Base-by-base conservation (phyloP, 2,888 invertebrate species). In the Octodonta nipae region DNA sequence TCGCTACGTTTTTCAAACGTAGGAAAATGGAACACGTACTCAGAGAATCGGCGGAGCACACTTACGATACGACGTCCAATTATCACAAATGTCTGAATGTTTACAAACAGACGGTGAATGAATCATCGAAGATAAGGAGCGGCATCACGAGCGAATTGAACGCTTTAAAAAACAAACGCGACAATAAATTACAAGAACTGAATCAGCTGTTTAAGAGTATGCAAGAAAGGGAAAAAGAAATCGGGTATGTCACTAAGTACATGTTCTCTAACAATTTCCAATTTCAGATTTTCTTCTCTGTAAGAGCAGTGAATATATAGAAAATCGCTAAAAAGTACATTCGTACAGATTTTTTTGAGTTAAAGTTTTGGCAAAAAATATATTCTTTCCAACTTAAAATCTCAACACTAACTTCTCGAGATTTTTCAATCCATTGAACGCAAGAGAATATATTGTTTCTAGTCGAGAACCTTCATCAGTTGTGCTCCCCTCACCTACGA, bases 21-120 rank as follows among this genome's bases (percentile, higher is more conserved):
- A 45, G 53, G 29, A 58, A 55, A 50, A 56, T 58, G 55, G 58
- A 56, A 10, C 50, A 56, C 20, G 54, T 52, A 2, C 35, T 54
- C 5, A 46, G 47, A 34, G 54, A 56, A 38, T 38, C 42, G 2
- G 50, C 50, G 3, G 43, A 48, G 13, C 38, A 43, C 4, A n/a
- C n/a, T n/a, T 43, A 46, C 13, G 55, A 57, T 11, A 45, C 46
- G 2, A 37, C 47, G 16, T 32, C 30, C 5, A 56, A 51, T 34
- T 61, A 60, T 43, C 32, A 44, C n/a, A 50, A 44, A 30, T 52
- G 50, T 34, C 35, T 61, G 30, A 11, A 22, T 11, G 11, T 11
- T 2, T 4, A 10, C 10, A 22, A 22, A 1, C 43, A 54, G 28
- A 13, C 54, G 8, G 34, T 43, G 10, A 37, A 46, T 4, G 7